Evolutionary conservation across 2,888 invertebrate genomes (phyloP), one percentile per base, ranked within the genome.

Genomic region (Sericinus montela): DNA sequence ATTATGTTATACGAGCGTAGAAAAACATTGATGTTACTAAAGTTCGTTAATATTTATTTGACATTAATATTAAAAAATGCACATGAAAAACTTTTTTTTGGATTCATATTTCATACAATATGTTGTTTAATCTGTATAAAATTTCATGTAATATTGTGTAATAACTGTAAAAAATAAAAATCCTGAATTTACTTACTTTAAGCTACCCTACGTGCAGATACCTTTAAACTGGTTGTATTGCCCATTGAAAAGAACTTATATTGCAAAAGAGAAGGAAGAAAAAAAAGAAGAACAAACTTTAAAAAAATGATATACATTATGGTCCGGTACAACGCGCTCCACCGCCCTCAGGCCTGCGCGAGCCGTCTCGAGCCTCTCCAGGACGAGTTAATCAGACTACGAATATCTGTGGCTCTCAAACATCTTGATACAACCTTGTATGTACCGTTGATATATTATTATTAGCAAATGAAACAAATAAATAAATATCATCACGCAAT

Each of bases 311-410:
- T 46, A 25, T 37, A 39, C 32, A 43, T 32, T 38, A 44, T 28
- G 16, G 34, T 38, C 19, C 34, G 39, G 32, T 41, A 23, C 38
- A 32, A 25, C 35, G 36, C 23, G 23, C 48, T 30, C 52, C 51
- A 38, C 61, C 59, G 60, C 62, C 63, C 66, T 56, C 59, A 55
- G 62, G 65, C 65, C 62, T 60, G 59, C 13, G 38, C 44, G 19
- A 32, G 39, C 44, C 49, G 39, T 29, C 19, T 34, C 38, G 48
- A 11, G 16, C 48, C 48, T 28, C 43, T 43, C 37, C 58, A 52
- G 59, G 55, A 87, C 79, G 79, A 85, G 86, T 86, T 87, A 87
- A 87, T 87, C 86, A 87, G 86, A 71, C 74, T 69, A 61, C 56
- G 54, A 54, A 54, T 46, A 49, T 14, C 71, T 61, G 54, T 1